Evolutionary conservation across 1,140 invertebrate genomes (phyloP).

Genomic region (Arion vulgaris): DNA sequence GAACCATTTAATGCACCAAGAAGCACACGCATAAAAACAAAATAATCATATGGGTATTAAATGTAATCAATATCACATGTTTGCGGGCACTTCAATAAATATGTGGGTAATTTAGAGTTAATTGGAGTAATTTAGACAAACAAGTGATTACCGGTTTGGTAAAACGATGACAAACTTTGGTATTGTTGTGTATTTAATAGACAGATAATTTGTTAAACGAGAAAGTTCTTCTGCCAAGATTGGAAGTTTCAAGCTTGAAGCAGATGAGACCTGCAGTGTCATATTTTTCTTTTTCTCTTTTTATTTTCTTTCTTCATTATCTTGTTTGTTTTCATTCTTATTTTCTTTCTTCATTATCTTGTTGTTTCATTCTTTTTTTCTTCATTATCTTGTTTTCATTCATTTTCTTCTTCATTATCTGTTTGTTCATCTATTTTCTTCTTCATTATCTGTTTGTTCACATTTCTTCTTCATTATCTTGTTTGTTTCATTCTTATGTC

Average conservation of each 20-base stretch:
- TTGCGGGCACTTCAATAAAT: not conserved
- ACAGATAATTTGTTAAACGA: not conserved
- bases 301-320: not conserved
- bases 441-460: too few species aligned
- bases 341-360: too few species aligned
- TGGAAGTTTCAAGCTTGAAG: not conserved
- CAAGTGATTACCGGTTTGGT: slow-evolving; percentile 2
- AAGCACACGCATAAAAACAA: not conserved
- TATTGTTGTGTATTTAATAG: not conserved
- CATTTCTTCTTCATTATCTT: too few species aligned
- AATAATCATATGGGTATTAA: not conserved
- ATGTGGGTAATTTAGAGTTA: not conserved
- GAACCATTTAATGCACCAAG: too few species aligned
- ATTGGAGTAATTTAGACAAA: not conserved
- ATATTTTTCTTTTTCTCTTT: not conserved
- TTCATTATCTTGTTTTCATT: too few species aligned
- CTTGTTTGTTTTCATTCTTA: too few species aligned
- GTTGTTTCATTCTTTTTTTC: too few species aligned
- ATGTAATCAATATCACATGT: not conserved
- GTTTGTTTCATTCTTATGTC: too few species aligned
- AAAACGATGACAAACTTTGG: not conserved
- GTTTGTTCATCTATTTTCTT: too few species aligned
- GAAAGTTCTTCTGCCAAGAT: not conserved
- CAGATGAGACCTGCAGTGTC: not conserved
- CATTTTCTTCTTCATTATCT: too few species aligned